Evolutionary conservation across 2,888 invertebrate genomes (phyloP), one percentile per base, ranked within the genome.

Genomic region (Drosophila testacea): DNA sequence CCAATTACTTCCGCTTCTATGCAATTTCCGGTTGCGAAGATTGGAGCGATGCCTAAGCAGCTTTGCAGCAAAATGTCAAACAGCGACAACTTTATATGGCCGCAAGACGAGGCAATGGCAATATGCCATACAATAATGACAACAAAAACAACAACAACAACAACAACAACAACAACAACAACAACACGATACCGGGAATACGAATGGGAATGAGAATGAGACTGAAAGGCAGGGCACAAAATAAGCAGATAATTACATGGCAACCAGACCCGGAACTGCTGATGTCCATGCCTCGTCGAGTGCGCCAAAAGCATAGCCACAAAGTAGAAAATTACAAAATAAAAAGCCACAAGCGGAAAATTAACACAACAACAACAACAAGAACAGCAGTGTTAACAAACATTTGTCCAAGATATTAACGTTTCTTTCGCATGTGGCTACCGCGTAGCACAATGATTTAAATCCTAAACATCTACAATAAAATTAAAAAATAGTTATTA

Each of bases 311-410:
- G 69, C 69, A 71, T 50, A 85, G 80, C 82, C 90, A 75, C 87
- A 84, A 80, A 81, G 81, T 86, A 85, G 80, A 85, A 90, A 90
- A 91, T 92, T 90, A 90, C 84, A 91, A 91, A 90, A 90, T 90
- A 90, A 91, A 91, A 91, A 91, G 82, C 89, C 91, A 90, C 91
- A 89, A 92, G 91, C 92, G 92, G 91, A 92, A 92, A 92, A 92
- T 92, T 92, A 92, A 91, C 88, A 81, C 62, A 64, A 47, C 56
- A 47, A 56, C 74, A 48, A 42, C 51, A 55, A 44, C 48, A 59
- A 55, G 64, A 52, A 36, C 42, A 63, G 48, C 27, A 27, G 27
- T 44, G 44, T 11, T 11, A 4, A n/a, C 22, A 27, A 42, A 44
- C 34, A 52, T 52, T 61, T 61, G 61, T 36, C 28, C 44, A 61